Evolutionary conservation across 92 coral and sea anemone species (phyloP), one percentile per base, ranked within the genome.

Genomic region (Nematostella vectensis): DNA sequence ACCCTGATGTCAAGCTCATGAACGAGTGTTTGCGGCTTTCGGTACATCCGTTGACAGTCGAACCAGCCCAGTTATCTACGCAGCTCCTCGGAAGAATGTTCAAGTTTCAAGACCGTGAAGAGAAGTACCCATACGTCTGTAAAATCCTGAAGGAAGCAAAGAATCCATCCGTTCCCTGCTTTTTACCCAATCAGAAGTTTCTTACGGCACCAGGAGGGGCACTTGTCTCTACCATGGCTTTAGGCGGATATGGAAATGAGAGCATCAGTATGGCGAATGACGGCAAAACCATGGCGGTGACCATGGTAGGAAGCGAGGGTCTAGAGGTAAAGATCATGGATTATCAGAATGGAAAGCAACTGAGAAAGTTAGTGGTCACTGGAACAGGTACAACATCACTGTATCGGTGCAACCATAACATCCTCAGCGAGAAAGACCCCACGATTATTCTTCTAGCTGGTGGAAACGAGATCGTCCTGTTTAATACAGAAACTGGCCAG

Each of bases 141-240:
- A 74, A 72, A 55, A 77, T 93, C 51, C 81, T 93, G 37, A 39
- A 82, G 59, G 80, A 93, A 65, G 89, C 89, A 11, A 58, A 72
- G 20, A 59, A 71, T 25, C 68, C 88, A 27, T 70, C 88, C 15
- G 64, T 57, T 23, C 80, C 95, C 13, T 93, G 86, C 50, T 93
- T 93, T 33, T 57, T 87, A 31, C 99, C 99, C 25, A 82, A 93
- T 58, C 18, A 68, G 68, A 93, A 82, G 70, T 93, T 88, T 31
- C 56, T 93, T 21, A 87, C 93, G 3, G 95, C 99, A 3, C 95
- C 99, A 11, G 99, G 99, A 1, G 99, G 99, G 9, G 88, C 93
- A 4, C 27, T 86, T 36, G 85, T 89, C 13, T 88, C 89, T 24
- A 72, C 99, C 16, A 82, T 93, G 36, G 71, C 79, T 8, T 61